Evolutionary conservation across 2,113 vertebrate genomes (phyloP).

Genomic region (Rhinolophus ferrumequinum): DNA sequence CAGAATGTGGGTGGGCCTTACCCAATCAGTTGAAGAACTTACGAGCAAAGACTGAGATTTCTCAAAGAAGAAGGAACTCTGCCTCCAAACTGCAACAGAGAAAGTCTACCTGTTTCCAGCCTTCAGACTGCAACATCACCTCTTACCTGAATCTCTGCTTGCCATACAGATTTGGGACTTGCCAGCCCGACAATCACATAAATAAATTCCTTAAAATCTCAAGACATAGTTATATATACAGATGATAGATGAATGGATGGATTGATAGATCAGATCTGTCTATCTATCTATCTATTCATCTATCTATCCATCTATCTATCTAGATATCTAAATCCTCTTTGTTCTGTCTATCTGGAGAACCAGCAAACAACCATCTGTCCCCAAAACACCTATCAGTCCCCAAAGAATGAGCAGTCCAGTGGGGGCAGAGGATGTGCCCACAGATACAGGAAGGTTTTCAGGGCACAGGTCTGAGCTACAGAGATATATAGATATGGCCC

Average conservation of each 20-base stretch:
- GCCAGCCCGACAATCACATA: fast-evolving
- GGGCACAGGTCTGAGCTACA: neutral
- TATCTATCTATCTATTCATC: no score
- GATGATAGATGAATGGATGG: neutral
- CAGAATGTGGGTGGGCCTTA: neutral
- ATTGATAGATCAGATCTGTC: neutral
- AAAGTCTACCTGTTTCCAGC: neutral
- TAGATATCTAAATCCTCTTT: neutral
- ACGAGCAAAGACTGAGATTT: neutral
- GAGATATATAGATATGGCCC: neutral
- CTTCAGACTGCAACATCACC: neutral
- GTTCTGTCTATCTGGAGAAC: neutral
- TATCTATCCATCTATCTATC: no score
- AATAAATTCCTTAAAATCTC: neutral
- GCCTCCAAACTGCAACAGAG: neutral
- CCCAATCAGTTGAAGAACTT: neutral
- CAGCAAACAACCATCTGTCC: neutral
- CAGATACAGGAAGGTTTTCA: neutral
- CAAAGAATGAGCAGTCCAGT: neutral
- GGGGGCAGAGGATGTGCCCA: neutral
- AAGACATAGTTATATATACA: neutral
- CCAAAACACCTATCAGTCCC: neutral
- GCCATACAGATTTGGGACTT: neutral
- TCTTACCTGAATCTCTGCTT: neutral
- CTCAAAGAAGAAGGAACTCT: neutral